Evolutionary conservation across 2,797 vertebrate genomes (phyloP), one percentile per base, ranked within the genome.

Genomic region (Malurus leucopterus): DNA sequence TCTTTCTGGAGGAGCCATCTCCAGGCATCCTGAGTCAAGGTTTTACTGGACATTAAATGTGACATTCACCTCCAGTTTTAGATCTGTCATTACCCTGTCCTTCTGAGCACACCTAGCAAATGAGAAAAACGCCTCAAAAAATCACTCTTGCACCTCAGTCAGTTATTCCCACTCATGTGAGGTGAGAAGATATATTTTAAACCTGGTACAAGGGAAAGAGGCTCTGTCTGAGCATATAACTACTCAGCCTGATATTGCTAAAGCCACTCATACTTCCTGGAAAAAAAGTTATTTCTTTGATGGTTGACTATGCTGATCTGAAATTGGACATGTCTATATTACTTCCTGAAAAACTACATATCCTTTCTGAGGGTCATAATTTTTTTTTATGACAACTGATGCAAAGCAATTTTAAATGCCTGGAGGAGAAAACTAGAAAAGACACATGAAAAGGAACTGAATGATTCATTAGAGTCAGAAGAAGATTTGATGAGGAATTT

Each of bases 361-460:
- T 93, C 89, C 83, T 93, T 95, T 95, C 83, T 76, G 77, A 93
- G 83, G 64, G 64, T 67, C 80, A 95, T 96, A 96, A 87, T 94
- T 95, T 93, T 95, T 93, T 93, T 96, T 95, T 93, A 96, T 85
- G 92, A 93, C 86, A 93, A 88, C 1, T 2, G 8, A 95, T 95
- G 90, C 92, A 94, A 95, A 95, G 92, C 92, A 94, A 95, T 96
- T 95, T 95, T 95, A 96, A 96, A 96, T 95, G 94, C 94, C 96
- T 0, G 0, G 93, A 95, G 93, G 93, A 94, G 23, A 94, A 83
- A 94, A 95, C 86, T 80, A 91, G 94, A 91, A 94, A 94, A 92
- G 94, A 91, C 0, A 15, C 94, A 95, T 94, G 88, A 83, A 95
- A 95, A 94, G 75, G 75, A 93, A 95, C 53, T 84, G 92, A 91